Conservation (phyloP, 2,888 invertebrate genomes). For the Eurois occulta region DNA sequence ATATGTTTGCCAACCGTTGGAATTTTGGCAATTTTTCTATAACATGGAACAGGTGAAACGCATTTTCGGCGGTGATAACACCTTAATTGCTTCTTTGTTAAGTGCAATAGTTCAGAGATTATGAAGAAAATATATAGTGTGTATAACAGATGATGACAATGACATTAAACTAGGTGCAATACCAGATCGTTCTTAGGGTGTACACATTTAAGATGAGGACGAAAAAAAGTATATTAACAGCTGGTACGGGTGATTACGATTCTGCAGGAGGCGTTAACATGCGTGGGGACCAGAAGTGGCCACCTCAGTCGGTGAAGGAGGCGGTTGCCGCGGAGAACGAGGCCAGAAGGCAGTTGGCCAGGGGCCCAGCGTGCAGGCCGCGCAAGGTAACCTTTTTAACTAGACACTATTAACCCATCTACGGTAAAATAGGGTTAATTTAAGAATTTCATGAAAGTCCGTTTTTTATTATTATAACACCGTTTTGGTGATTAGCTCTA, state of each 20-base stretch:
- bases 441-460: not conserved
- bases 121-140: not conserved
- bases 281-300: slow-evolving; percentile 97
- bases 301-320: slow-evolving; percentile 94
- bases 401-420: not conserved
- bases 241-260: slow-evolving; percentile 41
- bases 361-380: slow-evolving; percentile 94
- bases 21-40: slow-evolving; percentile 33
- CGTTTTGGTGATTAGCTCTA: not conserved
- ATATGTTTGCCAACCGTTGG: slow-evolving; percentile 29
- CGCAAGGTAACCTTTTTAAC: slow-evolving; percentile 88
- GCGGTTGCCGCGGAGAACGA: slow-evolving; percentile 94
- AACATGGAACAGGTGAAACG: slow-evolving; percentile 31
- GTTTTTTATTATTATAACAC: not conserved
- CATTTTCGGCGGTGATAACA: slow-evolving; percentile 23
- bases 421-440: slow-evolving; percentile 4
- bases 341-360: slow-evolving; percentile 93
- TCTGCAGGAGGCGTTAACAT: slow-evolving; percentile 93
- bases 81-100: not conserved
- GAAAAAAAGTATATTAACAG: slow-evolving; percentile 27
- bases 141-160: not conserved
- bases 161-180: not conserved
- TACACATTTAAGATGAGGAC: not conserved
- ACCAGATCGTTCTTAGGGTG: not conserved
- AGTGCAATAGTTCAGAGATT: not conserved